phyloP scores from a whole-genome alignment of 2,797 vertebrate genomes.

The Oreonectes daqikongensis region DNA sequence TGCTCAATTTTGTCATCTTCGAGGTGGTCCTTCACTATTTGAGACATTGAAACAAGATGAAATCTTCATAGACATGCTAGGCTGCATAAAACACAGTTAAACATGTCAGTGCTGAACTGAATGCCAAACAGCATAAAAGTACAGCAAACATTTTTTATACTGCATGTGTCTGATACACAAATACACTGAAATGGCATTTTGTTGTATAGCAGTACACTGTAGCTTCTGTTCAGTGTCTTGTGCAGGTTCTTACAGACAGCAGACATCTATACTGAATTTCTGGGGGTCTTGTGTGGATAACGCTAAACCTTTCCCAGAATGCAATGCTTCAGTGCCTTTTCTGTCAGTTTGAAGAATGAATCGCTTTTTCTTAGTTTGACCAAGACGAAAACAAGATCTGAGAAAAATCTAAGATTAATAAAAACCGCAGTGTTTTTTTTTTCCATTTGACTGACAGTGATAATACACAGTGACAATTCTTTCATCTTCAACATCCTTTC shows the following conservation, averaged over 20 bases:
- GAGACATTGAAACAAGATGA: slow-evolving; percentile 17
- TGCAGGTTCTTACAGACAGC: not conserved
- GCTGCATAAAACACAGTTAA: slow-evolving; percentile 51
- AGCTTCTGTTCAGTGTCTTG: not conserved
- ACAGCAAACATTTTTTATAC: not conserved
- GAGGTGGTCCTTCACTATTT: slow-evolving; percentile 48
- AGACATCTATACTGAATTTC: not conserved
- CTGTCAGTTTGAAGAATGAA: slow-evolving; percentile 44
- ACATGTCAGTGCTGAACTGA: slow-evolving; percentile 19
- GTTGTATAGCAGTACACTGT: not conserved
- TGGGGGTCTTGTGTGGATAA: slow-evolving; percentile 30
- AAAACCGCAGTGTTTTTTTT: no score
- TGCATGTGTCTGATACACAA: not conserved
- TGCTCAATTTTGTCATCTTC: slow-evolving; percentile 71
- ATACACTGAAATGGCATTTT: not conserved
- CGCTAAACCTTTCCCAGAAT: slow-evolving; percentile 62
- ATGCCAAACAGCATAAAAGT: slow-evolving; percentile 6
- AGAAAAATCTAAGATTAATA: no score
- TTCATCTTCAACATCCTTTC: no score
- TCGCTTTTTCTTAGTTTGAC: not conserved
- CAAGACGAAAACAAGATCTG: not conserved
- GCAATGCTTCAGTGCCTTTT: slow-evolving; percentile 46
- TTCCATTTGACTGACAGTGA: no score
- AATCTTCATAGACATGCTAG: no score
- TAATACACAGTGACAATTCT: no score